Evolutionary conservation across 2,113 vertebrate genomes (phyloP).

Genomic region (Chauna torquata): DNA sequence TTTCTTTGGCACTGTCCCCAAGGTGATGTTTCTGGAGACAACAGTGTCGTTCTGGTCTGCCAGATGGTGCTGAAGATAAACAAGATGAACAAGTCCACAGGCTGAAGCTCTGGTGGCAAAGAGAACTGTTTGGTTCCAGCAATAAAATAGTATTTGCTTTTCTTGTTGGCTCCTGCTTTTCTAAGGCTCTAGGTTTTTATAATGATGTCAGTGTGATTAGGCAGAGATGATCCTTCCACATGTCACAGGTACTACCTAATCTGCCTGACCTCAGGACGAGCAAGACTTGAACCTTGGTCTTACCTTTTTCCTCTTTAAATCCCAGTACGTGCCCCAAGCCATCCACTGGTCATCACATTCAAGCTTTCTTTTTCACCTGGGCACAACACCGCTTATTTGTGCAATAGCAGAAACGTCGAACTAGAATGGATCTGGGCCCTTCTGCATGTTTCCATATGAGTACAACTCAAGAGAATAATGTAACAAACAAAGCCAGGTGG

Average conservation of each 20-base stretch:
- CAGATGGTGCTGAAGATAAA: neutral
- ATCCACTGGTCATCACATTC: neutral
- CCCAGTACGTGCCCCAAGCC: neutral
- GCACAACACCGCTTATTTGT: neutral
- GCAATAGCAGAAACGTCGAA: neutral
- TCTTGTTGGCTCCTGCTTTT: neutral
- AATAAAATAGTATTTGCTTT: neutral
- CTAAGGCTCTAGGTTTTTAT: neutral
- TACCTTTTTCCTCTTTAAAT: neutral
- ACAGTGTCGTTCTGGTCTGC: neutral
- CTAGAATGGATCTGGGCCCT: neutral
- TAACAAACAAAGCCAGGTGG: neutral
- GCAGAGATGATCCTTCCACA: neutral
- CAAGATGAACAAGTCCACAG: neutral
- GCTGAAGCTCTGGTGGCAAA: neutral
- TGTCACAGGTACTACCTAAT: neutral
- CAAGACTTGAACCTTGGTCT: neutral
- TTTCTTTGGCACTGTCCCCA: neutral
- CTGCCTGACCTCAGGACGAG: neutral
- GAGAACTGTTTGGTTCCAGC: neutral
- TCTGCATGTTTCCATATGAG: neutral
- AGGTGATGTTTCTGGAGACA: neutral
- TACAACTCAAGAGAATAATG: neutral
- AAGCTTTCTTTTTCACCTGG: neutral
- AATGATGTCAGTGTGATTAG: neutral